A percentile compares a stretch with the other conserved stretches of the same genome.
These are phyloP conservation scores for Drosophila suboccidentalis DNA, from an alignment of 2,888 invertebrate species.

Conservation along the genomic window DNA sequence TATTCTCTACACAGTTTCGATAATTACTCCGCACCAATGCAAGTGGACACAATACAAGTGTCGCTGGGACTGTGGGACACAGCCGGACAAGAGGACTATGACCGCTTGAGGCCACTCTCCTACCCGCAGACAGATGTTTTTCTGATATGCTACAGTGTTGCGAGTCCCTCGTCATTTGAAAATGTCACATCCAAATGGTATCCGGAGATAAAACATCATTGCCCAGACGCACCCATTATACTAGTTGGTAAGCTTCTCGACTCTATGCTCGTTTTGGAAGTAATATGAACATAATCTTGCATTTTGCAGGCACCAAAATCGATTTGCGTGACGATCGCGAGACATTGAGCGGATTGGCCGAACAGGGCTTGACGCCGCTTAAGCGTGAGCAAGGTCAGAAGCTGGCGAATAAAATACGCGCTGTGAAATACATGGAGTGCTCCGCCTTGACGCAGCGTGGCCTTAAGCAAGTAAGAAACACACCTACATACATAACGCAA, in stretches of 20 bases:
- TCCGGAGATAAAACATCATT: constrained; percentile 99
- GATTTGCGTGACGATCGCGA: constrained; percentile 99
- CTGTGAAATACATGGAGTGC: constrained; percentile 99
- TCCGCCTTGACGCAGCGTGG: constrained; percentile 99
- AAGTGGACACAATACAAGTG: constrained; percentile 98
- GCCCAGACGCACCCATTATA: constrained; percentile 99
- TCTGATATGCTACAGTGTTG: constrained; percentile 99
- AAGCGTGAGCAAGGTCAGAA: constrained; percentile 99
- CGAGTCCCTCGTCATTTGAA: constrained; percentile 99
- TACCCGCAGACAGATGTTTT: constrained; percentile 99
- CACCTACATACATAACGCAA: constrained; percentile 21
- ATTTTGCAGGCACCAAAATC: constrained; percentile 95
- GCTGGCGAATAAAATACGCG: constrained; percentile 98
- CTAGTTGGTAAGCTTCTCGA: constrained; percentile 92
- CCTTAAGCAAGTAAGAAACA: constrained; percentile 91
- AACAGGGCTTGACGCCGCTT: constrained; percentile 97
- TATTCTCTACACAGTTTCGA: constrained; percentile 90
- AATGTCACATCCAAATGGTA: constrained; percentile 99
- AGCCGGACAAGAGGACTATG: constrained; percentile 97
- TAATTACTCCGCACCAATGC: constrained; percentile 99
- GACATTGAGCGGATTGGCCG: constrained; percentile 95
- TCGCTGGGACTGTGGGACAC: constrained; percentile 99
- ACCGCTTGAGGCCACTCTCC: constrained; percentile 96
- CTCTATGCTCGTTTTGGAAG: background rate
- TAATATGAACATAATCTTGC: background rate